These are phyloP conservation scores for Orthonyx spaldingii DNA, from an alignment of 2,113 vertebrate species.

Conservation along the genomic window DNA sequence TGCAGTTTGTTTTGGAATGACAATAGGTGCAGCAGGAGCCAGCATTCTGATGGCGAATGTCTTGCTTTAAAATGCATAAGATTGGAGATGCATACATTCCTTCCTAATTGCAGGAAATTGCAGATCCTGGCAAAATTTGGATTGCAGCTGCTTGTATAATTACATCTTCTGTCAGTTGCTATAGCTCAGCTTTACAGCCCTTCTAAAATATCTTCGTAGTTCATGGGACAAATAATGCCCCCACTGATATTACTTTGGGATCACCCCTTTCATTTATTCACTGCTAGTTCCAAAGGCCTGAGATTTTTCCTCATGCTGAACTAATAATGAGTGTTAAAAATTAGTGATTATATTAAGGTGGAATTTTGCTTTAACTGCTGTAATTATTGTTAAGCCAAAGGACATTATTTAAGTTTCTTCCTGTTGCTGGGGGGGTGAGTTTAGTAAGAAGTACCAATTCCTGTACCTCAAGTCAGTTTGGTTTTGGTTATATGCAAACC, in stretches of 20 bases:
- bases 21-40: background rate
- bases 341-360: background rate
- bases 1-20: background rate
- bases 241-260: background rate
- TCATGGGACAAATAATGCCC: background rate
- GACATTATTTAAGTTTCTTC: background rate
- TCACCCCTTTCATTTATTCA: background rate
- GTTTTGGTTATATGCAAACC: background rate
- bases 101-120: constrained; percentile 52
- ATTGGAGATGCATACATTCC: background rate
- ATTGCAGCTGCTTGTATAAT: constrained; percentile 59
- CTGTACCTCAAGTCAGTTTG: background rate
- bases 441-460: background rate
- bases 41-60: background rate
- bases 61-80: background rate
- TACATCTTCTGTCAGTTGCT: constrained; percentile 39
- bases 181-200: constrained; percentile 35
- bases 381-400: background rate
- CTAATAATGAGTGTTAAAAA: background rate
- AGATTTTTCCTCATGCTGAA: background rate
- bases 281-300: background rate
- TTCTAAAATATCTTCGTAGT: background rate
- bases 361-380: background rate
- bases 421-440: background rate
- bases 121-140: constrained; percentile 37